Evolutionary conservation across 2,797 vertebrate genomes (phyloP).

Genomic region (Moxostoma hubbsi): DNA sequence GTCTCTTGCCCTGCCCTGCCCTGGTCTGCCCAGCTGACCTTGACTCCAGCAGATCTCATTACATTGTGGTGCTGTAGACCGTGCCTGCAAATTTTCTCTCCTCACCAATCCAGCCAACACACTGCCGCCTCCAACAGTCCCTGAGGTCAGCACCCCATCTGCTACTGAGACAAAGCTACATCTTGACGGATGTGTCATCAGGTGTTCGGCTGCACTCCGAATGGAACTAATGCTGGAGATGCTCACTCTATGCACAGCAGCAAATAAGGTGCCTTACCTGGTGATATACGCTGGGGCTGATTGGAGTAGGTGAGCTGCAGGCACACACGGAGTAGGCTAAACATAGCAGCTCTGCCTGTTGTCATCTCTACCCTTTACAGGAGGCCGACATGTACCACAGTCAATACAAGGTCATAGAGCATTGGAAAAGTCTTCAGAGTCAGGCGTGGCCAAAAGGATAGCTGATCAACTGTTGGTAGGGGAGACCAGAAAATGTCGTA

Average conservation of each 20-base stretch:
- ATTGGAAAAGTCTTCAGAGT: conserved; percentile 18
- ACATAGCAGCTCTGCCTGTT: conserved; percentile 49
- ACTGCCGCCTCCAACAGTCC: conserved; percentile 62
- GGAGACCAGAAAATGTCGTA: no score
- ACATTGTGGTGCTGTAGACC: conserved; percentile 41
- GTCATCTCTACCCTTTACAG: conserved; percentile 36
- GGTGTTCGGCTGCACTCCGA: conserved; percentile 60
- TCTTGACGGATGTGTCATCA: conserved; percentile 62
- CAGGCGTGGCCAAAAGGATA: conserved; percentile 4
- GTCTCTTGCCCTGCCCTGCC: conserved; percentile 32
- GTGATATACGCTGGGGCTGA: conserved; percentile 64
- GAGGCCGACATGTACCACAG: conserved; percentile 41
- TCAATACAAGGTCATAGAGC: conserved; percentile 32
- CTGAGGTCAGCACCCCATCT: conserved; percentile 62
- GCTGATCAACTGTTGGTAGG: background rate
- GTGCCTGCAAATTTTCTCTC: conserved; percentile 47
- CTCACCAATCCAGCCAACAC: conserved; percentile 60
- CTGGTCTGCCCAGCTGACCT: conserved; percentile 59
- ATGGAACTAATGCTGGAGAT: conserved; percentile 57
- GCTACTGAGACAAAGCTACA: conserved; percentile 58
- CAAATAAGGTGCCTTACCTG: conserved; percentile 68
- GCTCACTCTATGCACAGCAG: conserved; percentile 54
- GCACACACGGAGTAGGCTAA: conserved; percentile 58
- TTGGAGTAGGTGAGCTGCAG: conserved; percentile 54
- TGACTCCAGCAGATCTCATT: conserved; percentile 67